Evolutionary conservation across 2,888 invertebrate genomes (phyloP), one percentile per base, ranked within the genome.

Genomic region (Gortyna flavago): DNA sequence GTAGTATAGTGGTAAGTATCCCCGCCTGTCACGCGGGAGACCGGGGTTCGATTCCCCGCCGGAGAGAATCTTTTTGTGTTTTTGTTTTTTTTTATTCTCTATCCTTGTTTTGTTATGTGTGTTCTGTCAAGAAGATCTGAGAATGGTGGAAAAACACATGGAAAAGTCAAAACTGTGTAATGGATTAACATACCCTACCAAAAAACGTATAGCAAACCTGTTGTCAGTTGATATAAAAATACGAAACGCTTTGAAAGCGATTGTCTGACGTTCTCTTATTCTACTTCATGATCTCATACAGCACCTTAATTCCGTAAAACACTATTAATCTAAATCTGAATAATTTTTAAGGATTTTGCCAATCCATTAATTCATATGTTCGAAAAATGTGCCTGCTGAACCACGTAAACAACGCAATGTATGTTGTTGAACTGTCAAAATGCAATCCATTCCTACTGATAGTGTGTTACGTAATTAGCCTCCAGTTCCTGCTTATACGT

Each of bases 1-100:
- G 96, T 96, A 96, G 96, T 96, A 96, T 96, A 96, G 96, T 96
- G 96, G 96, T 96, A 85, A 96, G 97, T 96, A 96, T 96, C 96
- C 96, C 96, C 96, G 97, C 97, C 96, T 97, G 96, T 96, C 96
- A 96, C 96, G 96, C 96, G 96, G 96, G 96, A 97, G 97, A 88
- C 89, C 86, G 88, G 88, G 88, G 86, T 88, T 88, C 88, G 89
- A 87, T 88, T 88, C 89, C 88, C 89, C 89, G 88, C 88, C 87
- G 86, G 88, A 89, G 89, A 88, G 88, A 81, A 18, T 41, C 59
- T 81, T 84, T 85, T 84, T 82, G 72, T 41, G 35, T 0, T 0
- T 51, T 62, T 57, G n/a, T 57, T 41, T 67, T 32, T 13, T 29
- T 32, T 3, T 2, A 5, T 48, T 25, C 0, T 9, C 2, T 3